Conservation (phyloP, 2,888 invertebrate species). For the Heliconius erato region DNA sequence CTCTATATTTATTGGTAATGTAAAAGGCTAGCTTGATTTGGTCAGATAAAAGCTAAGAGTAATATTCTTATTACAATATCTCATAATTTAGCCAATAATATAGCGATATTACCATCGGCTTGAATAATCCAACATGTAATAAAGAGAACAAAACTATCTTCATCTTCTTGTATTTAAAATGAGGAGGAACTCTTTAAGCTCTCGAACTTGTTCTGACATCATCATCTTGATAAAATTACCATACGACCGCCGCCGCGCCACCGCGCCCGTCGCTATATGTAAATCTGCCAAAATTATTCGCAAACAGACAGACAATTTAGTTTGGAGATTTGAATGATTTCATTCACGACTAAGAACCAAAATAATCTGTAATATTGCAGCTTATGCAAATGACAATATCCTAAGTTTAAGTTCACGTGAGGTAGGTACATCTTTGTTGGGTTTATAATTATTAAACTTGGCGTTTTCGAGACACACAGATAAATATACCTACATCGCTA, state of each 20-base stretch:
- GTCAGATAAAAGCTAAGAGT: not conserved
- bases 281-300: constrained; percentile 26
- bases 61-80: not conserved
- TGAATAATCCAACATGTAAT: not conserved
- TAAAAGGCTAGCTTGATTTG: too few species aligned
- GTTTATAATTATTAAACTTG: not conserved
- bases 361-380: constrained; percentile 19
- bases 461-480: not conserved
- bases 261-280: not conserved
- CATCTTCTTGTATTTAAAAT: constrained; percentile 20
- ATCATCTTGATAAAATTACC: constrained; percentile 26
- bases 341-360: constrained; percentile 9
- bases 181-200: constrained; percentile 17
- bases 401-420: constrained; percentile 5
- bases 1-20: not conserved
- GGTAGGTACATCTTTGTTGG: not conserved
- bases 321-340: constrained; percentile 14
- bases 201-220: constrained; percentile 17
- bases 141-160: constrained; percentile 10
- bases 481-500: too few species aligned
- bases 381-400: constrained; percentile 2
- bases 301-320: constrained; percentile 14
- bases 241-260: constrained; percentile 6
- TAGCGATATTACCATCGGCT: not conserved
- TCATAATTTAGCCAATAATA: not conserved